Evolutionary conservation across 2,797 vertebrate genomes (phyloP).

Genomic region (Gymnoscopelus braueri): DNA sequence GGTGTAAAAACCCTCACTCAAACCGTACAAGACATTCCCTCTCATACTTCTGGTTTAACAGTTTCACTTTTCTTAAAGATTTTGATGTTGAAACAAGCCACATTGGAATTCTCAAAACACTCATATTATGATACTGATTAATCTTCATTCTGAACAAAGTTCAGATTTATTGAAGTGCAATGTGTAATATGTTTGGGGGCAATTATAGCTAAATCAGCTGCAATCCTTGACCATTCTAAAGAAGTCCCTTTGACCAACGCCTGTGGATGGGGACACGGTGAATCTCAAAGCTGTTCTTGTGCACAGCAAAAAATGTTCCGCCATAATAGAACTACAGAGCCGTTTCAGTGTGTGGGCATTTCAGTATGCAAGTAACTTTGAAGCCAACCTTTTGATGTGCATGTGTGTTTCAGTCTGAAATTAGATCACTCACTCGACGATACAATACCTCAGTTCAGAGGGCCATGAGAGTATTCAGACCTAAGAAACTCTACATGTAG

Average conservation of each 20-base stretch:
- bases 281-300: constrained; percentile 64
- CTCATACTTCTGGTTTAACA: constrained; percentile 57
- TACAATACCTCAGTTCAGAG: constrained; percentile 18
- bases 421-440: constrained; percentile 42
- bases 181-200: background rate
- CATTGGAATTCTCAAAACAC: constrained; percentile 21
- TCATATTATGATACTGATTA: constrained; percentile 6
- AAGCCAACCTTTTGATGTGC: constrained; percentile 74
- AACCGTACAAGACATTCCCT: constrained; percentile 58
- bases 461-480: background rate
- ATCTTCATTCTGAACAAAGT: background rate
- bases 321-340: constrained; percentile 56
- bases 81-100: constrained; percentile 62
- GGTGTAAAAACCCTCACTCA: constrained; percentile 54
- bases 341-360: constrained; percentile 66
- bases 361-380: constrained; percentile 75
- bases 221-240: constrained; percentile 1
- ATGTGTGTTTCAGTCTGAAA: constrained; percentile 61
- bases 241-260: constrained; percentile 18
- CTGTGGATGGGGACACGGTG: constrained; percentile 42
- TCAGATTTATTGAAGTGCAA: too few species aligned
- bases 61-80: constrained; percentile 46
- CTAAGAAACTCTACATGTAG: background rate
- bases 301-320: constrained; percentile 56
- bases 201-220: background rate